Percentiles rank a stretch among this genome's conserved stretches.
Conservation (phyloP, 2,113 vertebrate genomes). For the Pica pica region DNA sequence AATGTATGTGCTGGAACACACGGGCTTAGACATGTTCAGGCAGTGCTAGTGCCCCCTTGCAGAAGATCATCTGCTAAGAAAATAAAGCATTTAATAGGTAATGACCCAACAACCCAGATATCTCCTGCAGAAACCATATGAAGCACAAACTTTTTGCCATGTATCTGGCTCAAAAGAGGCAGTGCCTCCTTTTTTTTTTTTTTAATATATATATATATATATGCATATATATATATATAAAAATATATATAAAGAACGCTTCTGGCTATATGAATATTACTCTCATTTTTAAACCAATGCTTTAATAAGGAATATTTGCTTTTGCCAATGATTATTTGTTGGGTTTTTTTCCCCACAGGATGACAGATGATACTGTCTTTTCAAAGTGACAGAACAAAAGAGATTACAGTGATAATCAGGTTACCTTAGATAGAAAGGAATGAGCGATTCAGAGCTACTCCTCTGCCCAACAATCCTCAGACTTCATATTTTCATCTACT, state of each 20-base stretch:
- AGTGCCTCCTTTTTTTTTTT: not conserved
- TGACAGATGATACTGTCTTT: conserved; percentile 39
- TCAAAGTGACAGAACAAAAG: conserved; percentile 52
- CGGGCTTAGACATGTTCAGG: fast-evolving
- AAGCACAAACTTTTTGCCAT: not conserved
- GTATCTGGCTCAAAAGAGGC: not conserved
- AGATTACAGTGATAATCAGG: conserved; percentile 50
- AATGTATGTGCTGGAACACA: not conserved
- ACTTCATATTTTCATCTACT: conserved; percentile 51
- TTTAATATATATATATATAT: too few relatives aligned
- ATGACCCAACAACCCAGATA: not conserved
- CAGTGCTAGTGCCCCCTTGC: not conserved
- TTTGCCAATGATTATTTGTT: not conserved
- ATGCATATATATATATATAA: too few relatives aligned
- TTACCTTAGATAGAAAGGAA: conserved; percentile 38
- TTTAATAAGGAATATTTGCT: not conserved
- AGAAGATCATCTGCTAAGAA: not conserved
- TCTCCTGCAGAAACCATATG: not conserved
- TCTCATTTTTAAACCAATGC: not conserved
- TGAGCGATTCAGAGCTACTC: conserved; percentile 13
- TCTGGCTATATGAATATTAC: not conserved
- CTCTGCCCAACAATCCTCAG: conserved; percentile 15
- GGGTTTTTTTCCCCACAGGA: not conserved
- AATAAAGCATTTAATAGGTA: not conserved
- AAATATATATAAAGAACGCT: not conserved